Conservation (phyloP, 2,888 invertebrate genomes). For the Girardia tigrina region DNA sequence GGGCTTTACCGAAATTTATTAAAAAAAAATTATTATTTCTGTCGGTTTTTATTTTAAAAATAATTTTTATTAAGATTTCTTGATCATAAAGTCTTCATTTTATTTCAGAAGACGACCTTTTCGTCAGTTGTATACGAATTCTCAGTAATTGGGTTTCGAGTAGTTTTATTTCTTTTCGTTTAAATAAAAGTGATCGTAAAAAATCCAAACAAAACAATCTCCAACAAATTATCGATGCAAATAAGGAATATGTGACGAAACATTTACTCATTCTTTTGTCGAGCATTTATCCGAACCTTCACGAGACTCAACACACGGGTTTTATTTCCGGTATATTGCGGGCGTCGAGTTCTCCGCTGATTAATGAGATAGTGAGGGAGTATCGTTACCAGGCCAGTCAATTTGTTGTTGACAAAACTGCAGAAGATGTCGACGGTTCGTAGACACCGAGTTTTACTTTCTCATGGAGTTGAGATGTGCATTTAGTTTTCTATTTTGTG, state of each 20-base stretch:
- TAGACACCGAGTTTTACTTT: background rate
- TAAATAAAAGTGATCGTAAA: background rate
- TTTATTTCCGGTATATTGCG: background rate
- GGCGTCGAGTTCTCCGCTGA: background rate
- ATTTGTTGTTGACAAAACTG: background rate
- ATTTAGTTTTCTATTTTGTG: constrained; percentile 18
- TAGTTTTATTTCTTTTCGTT: constrained; percentile 10
- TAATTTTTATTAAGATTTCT: background rate
- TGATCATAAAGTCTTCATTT: background rate
- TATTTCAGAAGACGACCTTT: background rate
- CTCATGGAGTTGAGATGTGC: background rate
- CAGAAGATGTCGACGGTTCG: background rate
- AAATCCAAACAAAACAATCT: constrained; percentile 12
- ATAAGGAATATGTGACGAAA: background rate
- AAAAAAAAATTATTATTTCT: too few species aligned
- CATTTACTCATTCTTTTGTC: constrained; percentile 13
- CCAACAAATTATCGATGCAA: constrained; percentile 7
- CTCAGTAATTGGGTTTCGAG: constrained; percentile 1
- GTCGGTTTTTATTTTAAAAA: too few species aligned
- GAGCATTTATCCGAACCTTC: constrained; percentile 14
- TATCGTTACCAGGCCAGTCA: background rate
- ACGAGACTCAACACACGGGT: background rate
- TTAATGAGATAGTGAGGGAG: background rate
- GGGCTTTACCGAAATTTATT: too few species aligned
- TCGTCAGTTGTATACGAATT: background rate